phyloP scores from a whole-genome alignment of 2,888 invertebrate species.

The Lasioglossum marginatum region DNA sequence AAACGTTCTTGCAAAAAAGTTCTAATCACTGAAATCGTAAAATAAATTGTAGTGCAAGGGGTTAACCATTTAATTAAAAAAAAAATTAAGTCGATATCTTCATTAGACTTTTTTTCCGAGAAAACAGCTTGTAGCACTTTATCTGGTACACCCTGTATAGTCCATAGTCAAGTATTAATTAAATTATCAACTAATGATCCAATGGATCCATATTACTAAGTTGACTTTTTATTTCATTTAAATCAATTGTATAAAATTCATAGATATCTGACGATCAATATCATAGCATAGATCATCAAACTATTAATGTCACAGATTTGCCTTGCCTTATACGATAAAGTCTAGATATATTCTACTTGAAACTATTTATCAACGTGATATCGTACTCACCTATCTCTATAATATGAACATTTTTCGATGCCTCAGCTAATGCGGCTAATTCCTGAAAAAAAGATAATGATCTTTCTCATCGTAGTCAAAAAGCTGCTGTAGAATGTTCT shows the following conservation, averaged over 20 bases:
- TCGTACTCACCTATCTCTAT: slow-evolving; percentile 89
- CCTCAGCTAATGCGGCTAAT: slow-evolving; percentile 87
- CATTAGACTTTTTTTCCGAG: too few relatives aligned
- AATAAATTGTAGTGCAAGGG: too few relatives aligned
- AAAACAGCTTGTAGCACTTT: too few relatives aligned
- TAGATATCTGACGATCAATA: background rate
- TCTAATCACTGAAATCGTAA: too few relatives aligned
- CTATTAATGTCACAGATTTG: background rate
- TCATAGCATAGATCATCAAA: background rate
- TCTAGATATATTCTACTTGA: background rate
- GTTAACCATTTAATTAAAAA: too few relatives aligned
- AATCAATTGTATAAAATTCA: background rate
- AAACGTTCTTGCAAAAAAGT: too few relatives aligned
- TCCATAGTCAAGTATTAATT: background rate
- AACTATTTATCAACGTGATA: background rate
- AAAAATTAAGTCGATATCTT: too few relatives aligned
- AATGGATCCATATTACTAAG: background rate
- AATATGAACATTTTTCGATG: slow-evolving; percentile 88
- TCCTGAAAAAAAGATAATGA: slow-evolving; percentile 87
- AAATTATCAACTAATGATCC: background rate
- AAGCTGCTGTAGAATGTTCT: background rate
- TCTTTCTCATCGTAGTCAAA: background rate
- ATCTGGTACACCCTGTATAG: too few relatives aligned
- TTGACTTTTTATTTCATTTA: background rate
- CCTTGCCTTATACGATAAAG: slow-evolving; percentile 25